Evolutionary conservation across 2,113 vertebrate genomes (phyloP), one percentile per base, ranked within the genome.

Genomic region (Pongo abelii): DNA sequence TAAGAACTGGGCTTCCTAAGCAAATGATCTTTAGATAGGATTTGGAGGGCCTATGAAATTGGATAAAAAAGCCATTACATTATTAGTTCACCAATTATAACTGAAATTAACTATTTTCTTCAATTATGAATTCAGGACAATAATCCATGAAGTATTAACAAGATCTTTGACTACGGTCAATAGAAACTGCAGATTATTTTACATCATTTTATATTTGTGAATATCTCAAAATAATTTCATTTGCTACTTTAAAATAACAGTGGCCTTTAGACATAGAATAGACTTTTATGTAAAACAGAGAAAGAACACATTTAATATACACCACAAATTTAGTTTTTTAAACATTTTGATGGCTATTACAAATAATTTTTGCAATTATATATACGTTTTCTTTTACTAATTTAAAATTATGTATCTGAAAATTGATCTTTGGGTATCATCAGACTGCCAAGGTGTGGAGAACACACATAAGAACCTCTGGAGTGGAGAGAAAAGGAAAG

Each of bases 171-270:
- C 35, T 32, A 85, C 59, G 12, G 57, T 61, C 27, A 84, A 79
- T 22, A 30, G 35, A 25, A 84, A 96, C 9, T 55, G 8, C 5
- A 48, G 12, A 32, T 46, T 61, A 8, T 79, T 80, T 80, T 46
- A 57, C 13, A 81, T 35, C 46, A 75, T 43, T 91, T 61, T 40
- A 75, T 40, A 57, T 80, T 91, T 91, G 32, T 8, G 74, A 32
- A 83, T 46, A 90, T 38, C 81, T 91, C 20, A 27, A 94, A 96
- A 91, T 94, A 55, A 67, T 86, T 81, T 75, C 48, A 87, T 75
- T 67, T 91, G 8, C 14, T 87, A 74, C 32, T 91, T 75, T 86
- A 55, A 57, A 94, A 81, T 81, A 70, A 50, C 11, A 43, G 20
- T 50, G 70, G 43, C n/a, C n/a, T 25, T 86, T 72, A 87, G 46